Conservation (phyloP, 2,888 invertebrate genomes). For the Phasia obesa region DNA sequence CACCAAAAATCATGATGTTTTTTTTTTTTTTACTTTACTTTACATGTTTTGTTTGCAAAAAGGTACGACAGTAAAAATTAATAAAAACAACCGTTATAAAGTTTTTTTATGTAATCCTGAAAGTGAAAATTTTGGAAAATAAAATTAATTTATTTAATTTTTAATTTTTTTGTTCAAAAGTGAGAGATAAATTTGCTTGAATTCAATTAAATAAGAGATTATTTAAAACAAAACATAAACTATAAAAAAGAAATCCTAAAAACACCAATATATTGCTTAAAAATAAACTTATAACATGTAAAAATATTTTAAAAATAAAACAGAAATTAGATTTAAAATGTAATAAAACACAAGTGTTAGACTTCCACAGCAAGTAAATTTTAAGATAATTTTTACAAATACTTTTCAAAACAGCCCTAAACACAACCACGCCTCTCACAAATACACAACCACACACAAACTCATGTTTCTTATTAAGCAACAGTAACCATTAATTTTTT, state of each 20-base stretch:
- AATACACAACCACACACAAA: neutral
- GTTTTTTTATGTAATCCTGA: too few species aligned
- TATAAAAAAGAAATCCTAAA: conserved; percentile 11
- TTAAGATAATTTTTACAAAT: conserved; percentile 21
- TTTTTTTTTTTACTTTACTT: too few species aligned
- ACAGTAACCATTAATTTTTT: conserved; percentile 36
- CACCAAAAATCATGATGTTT: too few species aligned
- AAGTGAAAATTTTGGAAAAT: too few species aligned
- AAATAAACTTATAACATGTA: conserved; percentile 21
- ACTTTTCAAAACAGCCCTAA: neutral
- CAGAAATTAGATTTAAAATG: neutral
- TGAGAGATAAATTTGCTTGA: conserved; percentile 21
- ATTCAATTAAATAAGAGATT: neutral
- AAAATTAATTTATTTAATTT: too few species aligned
- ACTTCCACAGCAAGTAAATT: conserved; percentile 37
- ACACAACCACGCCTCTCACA: neutral
- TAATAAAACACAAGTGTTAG: conserved; percentile 17
- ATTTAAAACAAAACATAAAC: conserved; percentile 32
- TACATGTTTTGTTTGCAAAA: too few species aligned
- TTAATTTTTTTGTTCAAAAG: conserved; percentile 1
- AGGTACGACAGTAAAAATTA: too few species aligned
- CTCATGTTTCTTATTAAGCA: conserved; percentile 44
- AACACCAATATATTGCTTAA: conserved; percentile 57
- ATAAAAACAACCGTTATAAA: too few species aligned
- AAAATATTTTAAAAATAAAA: conserved; percentile 31